Percentiles rank a stretch among this genome's conserved stretches.
phyloP scores from a whole-genome alignment of 2,113 vertebrate species.

The Pyxicephalus adspersus region DNA sequence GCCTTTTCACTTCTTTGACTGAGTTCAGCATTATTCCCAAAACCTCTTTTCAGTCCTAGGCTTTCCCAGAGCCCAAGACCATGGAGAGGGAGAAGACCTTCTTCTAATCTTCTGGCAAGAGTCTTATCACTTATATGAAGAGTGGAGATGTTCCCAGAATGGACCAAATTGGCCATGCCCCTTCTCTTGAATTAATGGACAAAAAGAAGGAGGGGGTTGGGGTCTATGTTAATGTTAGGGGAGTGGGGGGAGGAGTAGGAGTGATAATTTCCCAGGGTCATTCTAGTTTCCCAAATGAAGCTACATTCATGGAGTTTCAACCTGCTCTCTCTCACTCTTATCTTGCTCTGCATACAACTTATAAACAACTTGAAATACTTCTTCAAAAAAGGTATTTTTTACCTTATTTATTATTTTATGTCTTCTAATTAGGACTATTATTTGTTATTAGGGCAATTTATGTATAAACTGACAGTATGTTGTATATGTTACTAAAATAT shows the following conservation, averaged over 20 bases:
- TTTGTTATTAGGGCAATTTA: background rate
- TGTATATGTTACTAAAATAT: no score
- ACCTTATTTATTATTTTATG: background rate
- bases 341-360: background rate
- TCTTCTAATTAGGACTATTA: background rate
- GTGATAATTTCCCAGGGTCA: conserved; percentile 25
- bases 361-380: conserved; percentile 15
- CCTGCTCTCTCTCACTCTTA: conserved; percentile 3
- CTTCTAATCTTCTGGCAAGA: conserved; percentile 36
- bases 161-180: conserved; percentile 34
- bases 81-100: background rate
- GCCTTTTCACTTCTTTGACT: conserved; percentile 51
- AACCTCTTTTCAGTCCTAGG: conserved; percentile 47
- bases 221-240: conserved; percentile 46
- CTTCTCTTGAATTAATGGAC: conserved; percentile 27
- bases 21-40: conserved; percentile 49
- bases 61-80: conserved; percentile 37
- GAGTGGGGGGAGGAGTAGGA: conserved; percentile 36
- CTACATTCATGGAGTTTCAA: conserved; percentile 36
- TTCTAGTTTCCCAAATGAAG: conserved; percentile 48
- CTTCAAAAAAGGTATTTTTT: conserved; percentile 40
- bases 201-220: conserved; percentile 28
- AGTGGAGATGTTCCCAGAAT: conserved; percentile 47
- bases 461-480: no score
- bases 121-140: conserved; percentile 38